These are phyloP conservation scores for Oreochromis tanganicae DNA, from an alignment of 2,113 vertebrate species.

Conservation along the genomic window DNA sequence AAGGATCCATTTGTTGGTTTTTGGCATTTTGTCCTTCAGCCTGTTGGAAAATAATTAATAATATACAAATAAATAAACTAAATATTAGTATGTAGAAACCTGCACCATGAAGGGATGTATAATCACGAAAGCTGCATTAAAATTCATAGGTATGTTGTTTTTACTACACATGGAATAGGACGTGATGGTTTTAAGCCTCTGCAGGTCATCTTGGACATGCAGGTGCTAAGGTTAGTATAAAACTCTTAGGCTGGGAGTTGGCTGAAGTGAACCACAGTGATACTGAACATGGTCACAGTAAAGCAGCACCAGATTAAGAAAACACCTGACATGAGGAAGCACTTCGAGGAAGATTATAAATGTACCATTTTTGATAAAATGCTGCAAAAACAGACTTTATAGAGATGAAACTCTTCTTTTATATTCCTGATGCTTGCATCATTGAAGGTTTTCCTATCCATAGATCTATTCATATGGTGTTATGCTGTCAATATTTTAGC, in stretches of 20 bases:
- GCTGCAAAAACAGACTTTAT: neutral
- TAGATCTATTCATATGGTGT: neutral
- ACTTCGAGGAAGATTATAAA: neutral
- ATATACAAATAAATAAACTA: neutral
- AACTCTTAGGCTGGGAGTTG: neutral
- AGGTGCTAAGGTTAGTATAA: neutral
- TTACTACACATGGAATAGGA: neutral
- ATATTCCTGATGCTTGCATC: neutral
- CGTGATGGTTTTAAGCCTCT: neutral
- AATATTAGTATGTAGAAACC: neutral
- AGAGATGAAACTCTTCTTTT: neutral
- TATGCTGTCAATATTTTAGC: neutral
- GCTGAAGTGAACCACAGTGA: neutral
- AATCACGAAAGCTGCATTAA: neutral
- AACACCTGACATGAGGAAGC: neutral
- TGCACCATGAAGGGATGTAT: neutral
- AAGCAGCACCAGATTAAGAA: neutral
- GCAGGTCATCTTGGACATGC: neutral
- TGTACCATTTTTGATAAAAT: neutral
- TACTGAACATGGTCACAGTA: neutral
- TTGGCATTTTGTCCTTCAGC: constrained; percentile 95
- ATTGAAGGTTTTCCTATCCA: neutral
- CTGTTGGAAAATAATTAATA: constrained; percentile 56
- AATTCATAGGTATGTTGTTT: neutral
- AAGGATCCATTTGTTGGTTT: constrained; percentile 98